Evolutionary conservation across 2,888 invertebrate species (phyloP).

Genomic region (Stictocephala bisonia): DNA sequence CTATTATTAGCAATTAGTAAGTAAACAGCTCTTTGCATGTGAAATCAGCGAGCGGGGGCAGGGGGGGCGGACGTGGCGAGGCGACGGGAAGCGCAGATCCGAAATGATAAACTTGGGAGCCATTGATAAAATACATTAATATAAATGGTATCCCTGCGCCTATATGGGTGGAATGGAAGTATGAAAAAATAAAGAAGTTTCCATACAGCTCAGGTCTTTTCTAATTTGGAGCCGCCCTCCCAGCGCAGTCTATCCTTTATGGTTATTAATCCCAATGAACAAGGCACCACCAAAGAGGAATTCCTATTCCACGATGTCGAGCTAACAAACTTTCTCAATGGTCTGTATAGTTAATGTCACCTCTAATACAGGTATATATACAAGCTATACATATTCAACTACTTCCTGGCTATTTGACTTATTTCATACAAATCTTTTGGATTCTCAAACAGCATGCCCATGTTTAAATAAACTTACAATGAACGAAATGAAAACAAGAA

Average conservation of each 20-base stretch:
- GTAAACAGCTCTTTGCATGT: slow-evolving; percentile 58
- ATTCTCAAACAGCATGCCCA: no score
- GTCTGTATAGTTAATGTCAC: slow-evolving; percentile 29
- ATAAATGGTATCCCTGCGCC: slow-evolving; percentile 60
- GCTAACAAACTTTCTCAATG: slow-evolving; percentile 25
- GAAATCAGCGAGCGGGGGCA: slow-evolving; percentile 51
- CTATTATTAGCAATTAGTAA: slow-evolving; percentile 57
- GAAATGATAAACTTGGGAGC: slow-evolving; percentile 61
- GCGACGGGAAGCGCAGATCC: slow-evolving; percentile 31
- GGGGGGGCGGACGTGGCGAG: slow-evolving; percentile 21
- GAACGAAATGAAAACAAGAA: no score
- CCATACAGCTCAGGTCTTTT: slow-evolving; percentile 53
- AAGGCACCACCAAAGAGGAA: slow-evolving; percentile 48
- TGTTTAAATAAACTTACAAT: no score
- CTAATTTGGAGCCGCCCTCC: slow-evolving; percentile 53
- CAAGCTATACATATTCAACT: background rate
- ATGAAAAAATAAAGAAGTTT: slow-evolving; percentile 61
- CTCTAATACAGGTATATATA: slow-evolving; percentile 18
- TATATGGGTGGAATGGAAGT: slow-evolving; percentile 60
- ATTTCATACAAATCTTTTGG: no score
- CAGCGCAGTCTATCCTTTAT: slow-evolving; percentile 56
- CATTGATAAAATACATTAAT: slow-evolving; percentile 62
- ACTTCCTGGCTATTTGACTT: no score
- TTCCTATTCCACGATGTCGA: slow-evolving; percentile 17
- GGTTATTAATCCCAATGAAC: slow-evolving; percentile 58